Evolutionary conservation across 2,113 vertebrate genomes (phyloP), one percentile per base, ranked within the genome.

Genomic region (Semnornis frantzii): DNA sequence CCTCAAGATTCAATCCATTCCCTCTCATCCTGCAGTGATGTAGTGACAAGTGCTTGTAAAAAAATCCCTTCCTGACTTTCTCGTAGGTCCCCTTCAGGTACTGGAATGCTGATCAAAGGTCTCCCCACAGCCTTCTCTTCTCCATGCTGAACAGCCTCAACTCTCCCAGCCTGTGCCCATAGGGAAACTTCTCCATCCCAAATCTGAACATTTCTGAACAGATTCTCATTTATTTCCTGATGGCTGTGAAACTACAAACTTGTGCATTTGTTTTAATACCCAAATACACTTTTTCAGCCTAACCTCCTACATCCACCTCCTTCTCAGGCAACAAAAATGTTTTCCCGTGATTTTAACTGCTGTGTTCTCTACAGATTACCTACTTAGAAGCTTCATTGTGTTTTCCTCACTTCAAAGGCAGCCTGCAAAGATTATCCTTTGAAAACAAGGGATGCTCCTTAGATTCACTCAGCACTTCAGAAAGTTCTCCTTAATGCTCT

Each of bases 371-470:
- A 82, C 58, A 90, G 87, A 92, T 92, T 91, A 71, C 48, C 62
- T 94, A 78, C 65, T 96, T 95, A 90, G 4, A 89, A 25, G 34
- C 50, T 57, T 60, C 42, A 66, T 70, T 87, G 39, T 92, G 70
- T 85, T 96, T 66, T 70, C 59, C 39, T 89, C 59, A 92, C 84
- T 94, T 96, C 94, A 96, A 96, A 95, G 91, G 7, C 52, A 83
- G 44, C 9, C 63, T 89, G 37, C 60, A 93, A 94, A 95, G 89
- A 73, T 63, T 82, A 85, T 93, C 84, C 57, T 93, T 94, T 94
- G 93, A 96, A 96, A 95, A 97, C 86, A 95, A 95, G 77, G 50
- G 72, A 90, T 92, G 76, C 94, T 84, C 80, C 87, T 95, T 79
- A 90, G 92, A 80, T 74, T 89, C 48, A 76, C 23, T 21, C 21